phyloP scores from a whole-genome alignment of 2,797 vertebrate species.

The Hydrolagus colliei region DNA sequence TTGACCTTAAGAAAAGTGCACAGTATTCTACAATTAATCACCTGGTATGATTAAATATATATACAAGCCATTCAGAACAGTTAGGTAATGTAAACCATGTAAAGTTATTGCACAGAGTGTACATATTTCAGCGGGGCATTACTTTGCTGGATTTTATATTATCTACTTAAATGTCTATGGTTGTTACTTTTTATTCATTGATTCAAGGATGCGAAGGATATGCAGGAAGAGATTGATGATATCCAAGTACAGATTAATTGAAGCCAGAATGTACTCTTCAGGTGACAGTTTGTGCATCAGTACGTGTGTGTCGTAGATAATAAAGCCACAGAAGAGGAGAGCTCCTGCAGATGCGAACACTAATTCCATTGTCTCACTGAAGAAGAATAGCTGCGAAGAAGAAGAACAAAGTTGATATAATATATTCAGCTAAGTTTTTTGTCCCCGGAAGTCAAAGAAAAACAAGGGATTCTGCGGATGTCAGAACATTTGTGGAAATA shows the following conservation, averaged over 20 bases:
- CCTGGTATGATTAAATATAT: not conserved
- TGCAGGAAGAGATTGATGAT: constrained; percentile 88
- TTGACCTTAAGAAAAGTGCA: not conserved
- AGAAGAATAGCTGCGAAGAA: constrained; percentile 73
- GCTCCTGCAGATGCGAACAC: constrained; percentile 70
- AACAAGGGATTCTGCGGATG: not conserved
- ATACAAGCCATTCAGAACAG: constrained; percentile 12
- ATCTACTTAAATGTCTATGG: not conserved
- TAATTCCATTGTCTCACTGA: constrained; percentile 68
- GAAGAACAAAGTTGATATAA: constrained; percentile 13
- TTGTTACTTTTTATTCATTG: constrained; percentile 21
- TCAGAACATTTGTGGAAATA: no score
- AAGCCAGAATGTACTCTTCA: constrained; percentile 85
- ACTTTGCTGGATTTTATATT: not conserved
- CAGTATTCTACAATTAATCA: constrained; percentile 3
- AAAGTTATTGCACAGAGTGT: constrained; percentile 5
- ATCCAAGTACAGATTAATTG: constrained; percentile 89
- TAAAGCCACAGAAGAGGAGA: constrained; percentile 87
- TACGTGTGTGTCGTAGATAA: constrained; percentile 84
- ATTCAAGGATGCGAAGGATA: constrained; percentile 71
- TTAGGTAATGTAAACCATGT: not conserved
- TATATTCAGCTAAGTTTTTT: no score
- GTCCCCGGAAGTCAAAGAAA: constrained; percentile 23
- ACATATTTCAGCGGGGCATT: not conserved
- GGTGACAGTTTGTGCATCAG: constrained; percentile 90